Evolutionary conservation across 1,140 invertebrate species (phyloP), one percentile per base, ranked within the genome.

Genomic region (Leptinotarsa lineolata): DNA sequence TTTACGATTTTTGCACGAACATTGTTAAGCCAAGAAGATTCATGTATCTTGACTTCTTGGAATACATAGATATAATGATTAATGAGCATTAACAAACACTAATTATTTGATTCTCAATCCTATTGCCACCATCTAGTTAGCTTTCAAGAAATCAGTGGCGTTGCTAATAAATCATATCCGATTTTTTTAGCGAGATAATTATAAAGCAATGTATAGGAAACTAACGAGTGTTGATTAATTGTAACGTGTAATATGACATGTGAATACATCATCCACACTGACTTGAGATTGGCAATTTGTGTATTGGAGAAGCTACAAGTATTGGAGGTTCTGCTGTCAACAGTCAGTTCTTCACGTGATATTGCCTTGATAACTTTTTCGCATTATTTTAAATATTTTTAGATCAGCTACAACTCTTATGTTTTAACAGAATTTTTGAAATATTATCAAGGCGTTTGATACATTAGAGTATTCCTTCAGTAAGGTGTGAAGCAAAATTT

Each of bases 11-110:
- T 54, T 54, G 16, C 48, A n/a, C 30, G 8, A 39, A 54, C 48
- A 54, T 54, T 54, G 48, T 54, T 54, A 6, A 54, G 4, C n/a
- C 15, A 54, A 54, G 48, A 54, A 18, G 15, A 54, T 54, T 15
- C 48, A 54, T 54, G 48, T 18, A 54, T 18, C 48, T 15, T 54
- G 48, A 16, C n/a, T 18, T 18, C 48, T 54, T 54, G 48, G 15
- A 18, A 54, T 54, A 54, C 48, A 54, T 54, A 54, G 48, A 54
- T 54, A n/a, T 18, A 16, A 54, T 54, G 48, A 54, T 54, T 54
- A 54, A 54, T 54, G 48, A 54, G n/a, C 48, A 54, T 54, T 54
- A 54, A 54, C 48, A 54, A 54, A 54, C n/a, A 54, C 48, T 54
- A 15, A 54, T 54, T 54, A 54, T 54, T 54, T 18, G 48, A 54